phyloP scores from a whole-genome alignment of 2,797 vertebrate species.

The Tokudaia muenninki region DNA sequence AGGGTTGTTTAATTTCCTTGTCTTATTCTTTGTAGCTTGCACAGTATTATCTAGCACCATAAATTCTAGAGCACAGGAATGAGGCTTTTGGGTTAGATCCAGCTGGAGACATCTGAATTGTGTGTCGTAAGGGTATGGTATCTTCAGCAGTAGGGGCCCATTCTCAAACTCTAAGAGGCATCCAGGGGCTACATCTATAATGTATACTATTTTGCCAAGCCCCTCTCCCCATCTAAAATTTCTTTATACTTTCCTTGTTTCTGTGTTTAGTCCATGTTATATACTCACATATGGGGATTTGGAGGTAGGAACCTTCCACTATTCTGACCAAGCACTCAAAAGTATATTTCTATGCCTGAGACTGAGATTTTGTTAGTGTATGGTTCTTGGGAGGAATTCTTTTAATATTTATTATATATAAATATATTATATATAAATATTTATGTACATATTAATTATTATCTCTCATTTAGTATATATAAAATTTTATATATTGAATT shows the following conservation, averaged over 20 bases:
- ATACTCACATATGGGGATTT: background rate
- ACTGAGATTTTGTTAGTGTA: background rate
- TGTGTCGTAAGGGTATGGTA: background rate
- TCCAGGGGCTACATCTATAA: background rate
- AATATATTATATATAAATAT: background rate
- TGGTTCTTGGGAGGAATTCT: background rate
- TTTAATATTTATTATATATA: background rate
- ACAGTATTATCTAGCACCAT: background rate
- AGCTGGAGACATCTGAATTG: background rate
- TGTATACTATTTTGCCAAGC: background rate
- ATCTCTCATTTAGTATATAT: background rate
- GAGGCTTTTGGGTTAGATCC: background rate
- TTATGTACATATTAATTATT: background rate
- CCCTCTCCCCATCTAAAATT: background rate
- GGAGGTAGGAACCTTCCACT: background rate
- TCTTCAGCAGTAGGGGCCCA: background rate
- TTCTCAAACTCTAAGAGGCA: background rate
- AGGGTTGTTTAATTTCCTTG: background rate
- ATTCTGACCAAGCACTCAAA: background rate
- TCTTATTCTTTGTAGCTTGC: background rate
- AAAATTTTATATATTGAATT: background rate
- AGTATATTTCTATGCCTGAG: no score
- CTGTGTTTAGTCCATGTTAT: background rate
- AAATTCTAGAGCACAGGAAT: background rate
- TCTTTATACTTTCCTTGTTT: background rate